Base-by-base conservation (phyloP, 1,140 invertebrate species). In the Mizuhopecten yessoensis region DNA sequence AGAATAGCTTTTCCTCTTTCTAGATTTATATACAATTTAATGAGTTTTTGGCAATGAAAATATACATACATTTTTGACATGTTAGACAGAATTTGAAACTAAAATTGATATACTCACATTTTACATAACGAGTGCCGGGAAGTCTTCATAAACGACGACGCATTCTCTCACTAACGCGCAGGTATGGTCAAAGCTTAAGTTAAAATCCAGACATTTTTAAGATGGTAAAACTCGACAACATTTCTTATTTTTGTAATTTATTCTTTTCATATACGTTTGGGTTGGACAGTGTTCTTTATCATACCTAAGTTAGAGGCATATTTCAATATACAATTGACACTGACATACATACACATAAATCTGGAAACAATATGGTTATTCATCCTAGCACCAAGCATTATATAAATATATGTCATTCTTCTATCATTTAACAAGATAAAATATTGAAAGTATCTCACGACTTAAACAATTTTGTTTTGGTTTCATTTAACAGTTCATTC, bases 321-420 rank as follows among this genome's bases (percentile, higher is more conserved):
- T 45, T 45, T 45, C 9, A 45, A 45, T 45, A 17, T 45, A 45
- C 42, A 45, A 29, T 75, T 75, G 3, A 75, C 57, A 75, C 57
- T 29, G 57, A 75, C 17, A 29, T 17, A 75, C 9, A 75, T n/a
- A 75, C 5, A 75, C 17, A 45, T 17, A 17, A 20, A 29, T 29
- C 23, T 75, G 57, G 23, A 29, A 75, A 75, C 57, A 75, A 75
- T n/a, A 75, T 75, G 17, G 9, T 75, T 75, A 75, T 7, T 17
- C 57, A 13, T 75, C 57, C 57, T 75, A 75, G 57, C 57, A 75
- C 57, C 57, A 75, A 29, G 57, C 57, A 17, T 75, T 13, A 75
- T 75, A 75, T 75, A 75, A n/a, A 75, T 75, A 75, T 49, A 49
- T 29, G 57, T 75, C 23, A n/a, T 75, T 75, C 57, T 75, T n/a